Evolutionary conservation across 2,113 vertebrate species (phyloP).

Genomic region (Erinaceus europaeus): DNA sequence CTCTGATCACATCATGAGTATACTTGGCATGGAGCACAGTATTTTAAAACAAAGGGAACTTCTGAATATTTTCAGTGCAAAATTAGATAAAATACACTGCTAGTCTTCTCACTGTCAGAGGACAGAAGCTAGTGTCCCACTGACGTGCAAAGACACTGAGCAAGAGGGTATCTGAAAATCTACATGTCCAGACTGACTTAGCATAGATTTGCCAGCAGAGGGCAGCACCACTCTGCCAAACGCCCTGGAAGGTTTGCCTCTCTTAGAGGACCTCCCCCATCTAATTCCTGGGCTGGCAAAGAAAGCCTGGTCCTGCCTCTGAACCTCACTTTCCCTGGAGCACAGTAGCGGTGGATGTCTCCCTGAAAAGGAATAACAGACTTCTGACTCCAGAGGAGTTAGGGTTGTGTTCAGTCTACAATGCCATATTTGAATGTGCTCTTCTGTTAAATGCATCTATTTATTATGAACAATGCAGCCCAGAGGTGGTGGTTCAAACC

Average conservation of each 20-base stretch:
- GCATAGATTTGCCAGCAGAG: slow-evolving; percentile 76
- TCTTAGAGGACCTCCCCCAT: neutral
- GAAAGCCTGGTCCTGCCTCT: neutral
- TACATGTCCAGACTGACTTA: neutral
- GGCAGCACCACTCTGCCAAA: slow-evolving; percentile 73
- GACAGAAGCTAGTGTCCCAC: neutral
- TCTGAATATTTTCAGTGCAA: neutral
- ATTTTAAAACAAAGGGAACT: neutral
- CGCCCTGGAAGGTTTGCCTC: neutral
- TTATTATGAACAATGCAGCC: neutral
- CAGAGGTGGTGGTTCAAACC: neutral
- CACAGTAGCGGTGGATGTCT: neutral
- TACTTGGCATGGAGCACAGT: neutral
- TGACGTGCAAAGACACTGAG: too few relatives aligned
- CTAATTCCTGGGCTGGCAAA: fast-evolving
- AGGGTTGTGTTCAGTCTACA: neutral
- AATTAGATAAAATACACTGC: neutral
- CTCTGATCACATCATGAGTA: neutral
- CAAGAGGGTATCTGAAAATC: neutral
- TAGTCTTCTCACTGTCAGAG: neutral
- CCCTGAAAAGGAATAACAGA: neutral
- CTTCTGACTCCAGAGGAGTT: neutral
- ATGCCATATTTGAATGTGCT: neutral
- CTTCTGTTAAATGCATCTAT: neutral
- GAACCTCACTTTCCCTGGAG: neutral